These are phyloP conservation scores for Himalopsyche kuldschensis DNA, from an alignment of 2,888 invertebrate genomes.

Conservation along the genomic window DNA sequence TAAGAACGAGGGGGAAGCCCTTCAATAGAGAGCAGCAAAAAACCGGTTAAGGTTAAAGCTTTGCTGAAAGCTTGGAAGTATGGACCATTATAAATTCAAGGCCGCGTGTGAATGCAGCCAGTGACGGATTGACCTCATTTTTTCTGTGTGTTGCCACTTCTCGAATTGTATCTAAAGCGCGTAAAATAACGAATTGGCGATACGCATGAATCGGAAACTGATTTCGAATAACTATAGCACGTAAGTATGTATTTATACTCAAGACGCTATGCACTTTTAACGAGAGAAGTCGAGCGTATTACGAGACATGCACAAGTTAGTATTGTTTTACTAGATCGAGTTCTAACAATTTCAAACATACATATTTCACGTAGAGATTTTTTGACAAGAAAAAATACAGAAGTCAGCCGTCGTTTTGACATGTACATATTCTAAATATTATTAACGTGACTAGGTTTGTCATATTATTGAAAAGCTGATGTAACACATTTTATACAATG, in stretches of 20 bases:
- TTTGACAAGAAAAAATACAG: too few relatives aligned
- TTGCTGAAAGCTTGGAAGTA: not conserved
- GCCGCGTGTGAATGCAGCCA: not conserved
- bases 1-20: not conserved
- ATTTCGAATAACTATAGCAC: not conserved
- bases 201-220: not conserved
- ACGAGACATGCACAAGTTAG: too few relatives aligned
- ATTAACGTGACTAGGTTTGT: too few relatives aligned
- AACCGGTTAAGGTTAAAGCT: not conserved
- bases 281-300: not conserved
- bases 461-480: too few relatives aligned
- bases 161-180: not conserved
- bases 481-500: too few relatives aligned
- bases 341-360: too few relatives aligned
- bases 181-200: not conserved
- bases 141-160: not conserved
- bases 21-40: not conserved
- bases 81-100: not conserved
- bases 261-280: not conserved
- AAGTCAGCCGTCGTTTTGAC: too few relatives aligned
- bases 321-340: too few relatives aligned
- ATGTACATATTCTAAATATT: too few relatives aligned
- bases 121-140: not conserved
- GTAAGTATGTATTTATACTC: too few relatives aligned
- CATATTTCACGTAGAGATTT: too few relatives aligned